A percentile compares a stretch with the other conserved stretches of the same genome.
Conservation (phyloP, 2,797 vertebrate species). For the Enteromius argenteus region DNA sequence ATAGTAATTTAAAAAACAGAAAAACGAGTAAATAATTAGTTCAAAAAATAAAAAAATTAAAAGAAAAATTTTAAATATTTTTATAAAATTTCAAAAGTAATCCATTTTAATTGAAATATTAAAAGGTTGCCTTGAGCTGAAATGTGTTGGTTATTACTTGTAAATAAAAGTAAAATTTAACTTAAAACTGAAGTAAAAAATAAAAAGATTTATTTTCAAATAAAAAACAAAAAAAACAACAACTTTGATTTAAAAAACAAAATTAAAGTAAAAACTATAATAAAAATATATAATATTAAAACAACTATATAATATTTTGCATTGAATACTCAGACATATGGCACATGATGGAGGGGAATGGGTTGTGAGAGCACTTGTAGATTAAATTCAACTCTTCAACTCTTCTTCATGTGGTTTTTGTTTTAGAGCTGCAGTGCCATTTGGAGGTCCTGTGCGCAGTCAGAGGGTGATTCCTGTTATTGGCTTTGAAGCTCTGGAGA, state of each 20-base stretch:
- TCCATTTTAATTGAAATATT: background rate
- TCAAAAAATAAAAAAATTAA: too few relatives aligned
- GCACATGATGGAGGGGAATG: background rate
- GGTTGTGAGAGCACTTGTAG: background rate
- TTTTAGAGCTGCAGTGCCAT: constrained; percentile 86
- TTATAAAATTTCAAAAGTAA: background rate
- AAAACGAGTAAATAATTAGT: background rate
- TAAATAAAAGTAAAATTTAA: background rate
- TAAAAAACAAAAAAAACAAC: too few relatives aligned
- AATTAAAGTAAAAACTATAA: background rate
- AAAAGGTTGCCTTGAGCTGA: background rate
- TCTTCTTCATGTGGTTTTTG: constrained; percentile 13
- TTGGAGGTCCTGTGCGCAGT: constrained; percentile 77
- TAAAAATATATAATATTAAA: background rate
- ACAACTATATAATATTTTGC: background rate
- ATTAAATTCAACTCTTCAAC: background rate
- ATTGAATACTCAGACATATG: background rate
- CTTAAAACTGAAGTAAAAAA: too few relatives aligned
- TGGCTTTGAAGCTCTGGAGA: constrained; percentile 72
- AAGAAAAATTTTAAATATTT: background rate
- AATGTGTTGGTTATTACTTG: background rate
- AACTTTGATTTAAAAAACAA: too few relatives aligned
- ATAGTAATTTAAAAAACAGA: background rate
- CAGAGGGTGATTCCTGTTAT: constrained; percentile 76
- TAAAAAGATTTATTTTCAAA: too few relatives aligned